phyloP scores from a whole-genome alignment of 2,113 vertebrate genomes.

The Anhinga rufa region DNA sequence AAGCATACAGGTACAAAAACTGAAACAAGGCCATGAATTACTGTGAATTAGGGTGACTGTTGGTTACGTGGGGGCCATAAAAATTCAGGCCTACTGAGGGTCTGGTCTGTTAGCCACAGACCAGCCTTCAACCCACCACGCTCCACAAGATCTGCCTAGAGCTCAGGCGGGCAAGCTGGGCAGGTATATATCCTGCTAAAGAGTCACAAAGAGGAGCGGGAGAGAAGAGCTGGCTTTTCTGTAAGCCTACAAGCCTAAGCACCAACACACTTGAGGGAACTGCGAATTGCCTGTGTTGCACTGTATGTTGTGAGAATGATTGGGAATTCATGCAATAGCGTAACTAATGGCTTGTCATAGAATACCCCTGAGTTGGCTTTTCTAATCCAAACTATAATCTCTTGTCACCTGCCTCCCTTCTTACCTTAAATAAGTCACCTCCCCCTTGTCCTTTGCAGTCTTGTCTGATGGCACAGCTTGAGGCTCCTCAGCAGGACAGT shows the following conservation, averaged over 20 bases:
- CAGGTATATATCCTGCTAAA: rapidly evolving
- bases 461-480: not conserved
- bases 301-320: not conserved
- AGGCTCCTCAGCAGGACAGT: not conserved
- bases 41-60: not conserved
- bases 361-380: not conserved
- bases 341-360: not conserved
- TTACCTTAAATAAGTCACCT: not conserved
- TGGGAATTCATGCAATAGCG: not conserved
- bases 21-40: not conserved
- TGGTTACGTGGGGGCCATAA: not conserved
- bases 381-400: not conserved
- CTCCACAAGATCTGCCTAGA: not conserved
- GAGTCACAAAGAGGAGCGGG: not conserved
- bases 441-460: not conserved
- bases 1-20: not conserved
- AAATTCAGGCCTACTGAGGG: not conserved
- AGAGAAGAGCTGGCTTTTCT: not conserved
- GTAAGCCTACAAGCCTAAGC: not conserved
- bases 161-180: not conserved
- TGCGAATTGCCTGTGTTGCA: not conserved
- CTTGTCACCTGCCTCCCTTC: not conserved
- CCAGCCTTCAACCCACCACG: not conserved
- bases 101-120: not conserved
- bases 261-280: not conserved